Percentiles rank a stretch among this genome's conserved stretches.
Conservation (phyloP, 2,888 invertebrate species). For the Bombylius major region DNA sequence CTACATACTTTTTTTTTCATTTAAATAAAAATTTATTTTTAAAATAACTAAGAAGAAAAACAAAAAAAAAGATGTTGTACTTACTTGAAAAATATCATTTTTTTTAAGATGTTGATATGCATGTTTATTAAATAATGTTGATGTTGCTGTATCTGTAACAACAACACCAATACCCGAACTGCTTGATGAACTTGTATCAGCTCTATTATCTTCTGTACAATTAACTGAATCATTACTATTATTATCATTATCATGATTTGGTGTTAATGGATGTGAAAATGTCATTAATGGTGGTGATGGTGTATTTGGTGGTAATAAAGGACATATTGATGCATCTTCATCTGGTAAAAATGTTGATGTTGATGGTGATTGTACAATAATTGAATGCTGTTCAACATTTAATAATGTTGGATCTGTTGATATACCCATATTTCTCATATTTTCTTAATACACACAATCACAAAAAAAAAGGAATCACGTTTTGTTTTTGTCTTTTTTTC, state of each 20-base stretch:
- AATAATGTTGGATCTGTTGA: not conserved
- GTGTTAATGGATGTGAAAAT: conserved; percentile 46
- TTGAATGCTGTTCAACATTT: not conserved
- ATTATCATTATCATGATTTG: conserved; percentile 40
- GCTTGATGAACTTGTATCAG: conserved; percentile 31
- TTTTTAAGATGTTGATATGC: conserved; percentile 32
- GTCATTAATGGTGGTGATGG: conserved; percentile 46
- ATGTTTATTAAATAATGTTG: conserved; percentile 22
- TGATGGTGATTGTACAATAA: conserved; percentile 25
- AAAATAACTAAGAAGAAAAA: not conserved
- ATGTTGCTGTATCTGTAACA: conserved; percentile 23
- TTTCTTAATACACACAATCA: no score
- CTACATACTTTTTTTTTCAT: no score
- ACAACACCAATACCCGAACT: conserved; percentile 33
- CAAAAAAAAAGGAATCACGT: no score
- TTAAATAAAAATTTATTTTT: not conserved
- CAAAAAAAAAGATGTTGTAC: not conserved
- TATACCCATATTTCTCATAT: not conserved
- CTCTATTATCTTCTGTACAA: conserved; percentile 23
- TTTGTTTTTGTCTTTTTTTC: no score
- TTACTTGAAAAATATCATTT: conserved; percentile 26
- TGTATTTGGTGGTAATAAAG: conserved; percentile 46
- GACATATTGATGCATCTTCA: conserved; percentile 54
- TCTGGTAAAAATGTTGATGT: conserved; percentile 38
- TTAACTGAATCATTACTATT: conserved; percentile 28